These are phyloP conservation scores for Planiliza haematocheilus DNA, from an alignment of 2,113 vertebrate genomes.

Conservation along the genomic window DNA sequence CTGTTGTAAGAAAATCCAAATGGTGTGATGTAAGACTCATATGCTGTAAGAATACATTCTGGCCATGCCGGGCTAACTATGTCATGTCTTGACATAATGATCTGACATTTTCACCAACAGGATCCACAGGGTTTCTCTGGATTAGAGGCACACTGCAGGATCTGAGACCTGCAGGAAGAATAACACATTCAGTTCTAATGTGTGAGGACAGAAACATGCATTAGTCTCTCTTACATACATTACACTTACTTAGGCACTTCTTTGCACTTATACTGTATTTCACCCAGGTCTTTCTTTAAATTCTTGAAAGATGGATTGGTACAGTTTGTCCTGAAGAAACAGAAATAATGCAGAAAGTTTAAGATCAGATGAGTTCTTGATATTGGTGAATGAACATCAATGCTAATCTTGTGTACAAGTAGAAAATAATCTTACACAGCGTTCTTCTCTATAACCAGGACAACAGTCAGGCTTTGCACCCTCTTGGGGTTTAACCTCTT, in stretches of 20 bases:
- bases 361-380: neutral
- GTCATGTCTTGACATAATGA: too few species aligned
- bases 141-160: conserved; percentile 40
- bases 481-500: neutral
- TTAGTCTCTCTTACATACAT: neutral
- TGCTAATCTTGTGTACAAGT: neutral
- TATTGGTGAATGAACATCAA: neutral
- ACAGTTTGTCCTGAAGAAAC: neutral
- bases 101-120: conserved; percentile 64
- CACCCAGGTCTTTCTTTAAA: neutral
- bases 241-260: neutral
- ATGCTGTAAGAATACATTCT: too few species aligned
- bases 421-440: conserved; percentile 7
- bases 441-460: neutral
- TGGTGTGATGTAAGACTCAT: too few species aligned
- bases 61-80: too few species aligned
- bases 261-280: neutral
- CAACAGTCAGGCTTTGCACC: conserved; percentile 1
- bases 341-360: neutral
- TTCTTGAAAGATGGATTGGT: neutral
- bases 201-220: neutral
- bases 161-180: neutral
- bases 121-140: conserved; percentile 44
- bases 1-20: too few species aligned
- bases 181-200: neutral